These are phyloP conservation scores for Watsonalla binaria DNA, from an alignment of 2,888 invertebrate genomes.

Conservation along the genomic window DNA sequence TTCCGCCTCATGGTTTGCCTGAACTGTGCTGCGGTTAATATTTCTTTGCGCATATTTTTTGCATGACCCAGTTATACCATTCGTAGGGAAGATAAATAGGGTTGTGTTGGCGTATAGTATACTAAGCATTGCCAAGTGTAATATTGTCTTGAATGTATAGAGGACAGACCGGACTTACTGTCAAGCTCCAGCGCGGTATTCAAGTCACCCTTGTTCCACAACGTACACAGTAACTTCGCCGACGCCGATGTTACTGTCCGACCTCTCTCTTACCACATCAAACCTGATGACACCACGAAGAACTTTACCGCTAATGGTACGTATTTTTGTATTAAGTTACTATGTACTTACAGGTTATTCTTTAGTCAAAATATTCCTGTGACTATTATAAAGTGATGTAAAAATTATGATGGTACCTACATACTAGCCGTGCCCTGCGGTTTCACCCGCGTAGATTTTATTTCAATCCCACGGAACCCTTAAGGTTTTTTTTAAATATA, in stretches of 20 bases:
- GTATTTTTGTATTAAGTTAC: conserved; percentile 4
- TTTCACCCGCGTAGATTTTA: no score
- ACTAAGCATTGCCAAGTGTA: conserved; percentile 9
- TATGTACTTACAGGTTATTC: neutral
- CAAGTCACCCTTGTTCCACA: conserved; percentile 43
- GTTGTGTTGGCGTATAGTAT: neutral
- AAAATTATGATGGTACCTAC: no score
- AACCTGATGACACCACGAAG: conserved; percentile 24
- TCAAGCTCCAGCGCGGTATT: conserved; percentile 14
- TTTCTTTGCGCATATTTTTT: neutral
- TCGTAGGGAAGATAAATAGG: neutral
- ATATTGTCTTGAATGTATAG: conserved; percentile 37
- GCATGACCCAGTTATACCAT: conserved; percentile 1
- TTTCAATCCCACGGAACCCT: no score
- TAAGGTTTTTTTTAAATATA: no score
- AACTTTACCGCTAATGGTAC: conserved; percentile 17
- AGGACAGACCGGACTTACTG: conserved; percentile 53
- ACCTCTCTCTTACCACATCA: conserved; percentile 52
- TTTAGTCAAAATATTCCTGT: no score
- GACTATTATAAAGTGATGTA: no score
- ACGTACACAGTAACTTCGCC: conserved; percentile 32
- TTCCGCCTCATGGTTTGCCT: neutral
- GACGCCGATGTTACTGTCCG: conserved; percentile 30
- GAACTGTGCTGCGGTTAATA: neutral
- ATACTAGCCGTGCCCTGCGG: no score